Evolutionary conservation across 2,888 invertebrate genomes (phyloP).

Genomic region (Tetheella fluctuosa): DNA sequence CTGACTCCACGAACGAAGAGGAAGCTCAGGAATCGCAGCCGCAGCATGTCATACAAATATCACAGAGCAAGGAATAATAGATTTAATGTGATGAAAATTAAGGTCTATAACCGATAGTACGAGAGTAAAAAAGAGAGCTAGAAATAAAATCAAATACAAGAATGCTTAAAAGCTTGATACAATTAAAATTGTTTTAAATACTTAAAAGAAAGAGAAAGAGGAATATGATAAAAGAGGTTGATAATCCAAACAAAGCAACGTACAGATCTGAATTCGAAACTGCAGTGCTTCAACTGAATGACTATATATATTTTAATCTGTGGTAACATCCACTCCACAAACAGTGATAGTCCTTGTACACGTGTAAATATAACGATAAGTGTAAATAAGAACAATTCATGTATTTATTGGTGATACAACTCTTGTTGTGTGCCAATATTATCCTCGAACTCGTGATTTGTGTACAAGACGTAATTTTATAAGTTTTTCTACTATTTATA

Average conservation of each 20-base stretch:
- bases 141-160: too few relatives aligned
- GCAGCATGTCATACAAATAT: constrained; percentile 14
- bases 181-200: too few relatives aligned
- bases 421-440: background rate
- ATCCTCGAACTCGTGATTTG: background rate
- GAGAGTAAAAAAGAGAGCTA: too few relatives aligned
- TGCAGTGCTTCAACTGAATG: background rate
- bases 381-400: background rate
- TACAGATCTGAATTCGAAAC: background rate
- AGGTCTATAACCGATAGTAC: too few relatives aligned
- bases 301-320: background rate
- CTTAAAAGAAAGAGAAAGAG: too few relatives aligned
- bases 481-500: background rate
- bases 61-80: constrained; percentile 9
- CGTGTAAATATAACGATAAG: background rate
- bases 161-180: too few relatives aligned
- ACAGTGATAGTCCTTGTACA: background rate
- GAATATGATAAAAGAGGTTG: too few relatives aligned
- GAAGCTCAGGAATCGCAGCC: constrained; percentile 8
- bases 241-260: too few relatives aligned
- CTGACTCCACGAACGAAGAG: background rate
- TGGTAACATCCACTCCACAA: background rate
- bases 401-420: background rate
- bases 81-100: too few relatives aligned
- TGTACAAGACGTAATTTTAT: background rate